Base-by-base conservation (phyloP, 2,888 invertebrate genomes). In the Macrophya alboannulata region DNA sequence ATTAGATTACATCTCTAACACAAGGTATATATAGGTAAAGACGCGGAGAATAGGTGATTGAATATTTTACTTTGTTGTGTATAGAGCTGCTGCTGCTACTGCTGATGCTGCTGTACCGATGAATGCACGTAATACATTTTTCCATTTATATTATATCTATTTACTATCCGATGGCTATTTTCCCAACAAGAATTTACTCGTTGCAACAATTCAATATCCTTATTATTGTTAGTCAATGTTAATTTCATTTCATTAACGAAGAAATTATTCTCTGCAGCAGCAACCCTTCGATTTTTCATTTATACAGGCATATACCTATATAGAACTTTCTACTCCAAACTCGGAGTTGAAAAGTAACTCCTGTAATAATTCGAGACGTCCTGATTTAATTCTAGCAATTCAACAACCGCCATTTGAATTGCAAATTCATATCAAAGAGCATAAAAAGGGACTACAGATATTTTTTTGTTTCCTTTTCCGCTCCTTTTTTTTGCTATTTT, bases 401-500 rank as follows among this genome's bases (percentile, higher is more conserved):
- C 40, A 72, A 72, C 40, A 72, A 72, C 37, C 71, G 37, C n/a
- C n/a, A 43, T 72, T 40, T 72, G 71, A 72, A 72, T 72, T 43
- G 71, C 71, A 72, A 72, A 72, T 72, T 72, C n/a, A 40, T n/a
- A 40, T 72, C 71, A 40, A 72, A 72, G 40, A 72, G 71, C 71
- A n/a, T 72, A 25, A 43, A 72, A 72, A 72, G 21, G 62, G 62
- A 62, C 62, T 25, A 25, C 25, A 72, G 43, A 72, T 31, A 31
- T 31, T 2, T 31, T 31, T 31, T 31, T 31, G 1, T 31, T 31
- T 31, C 3, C 3, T 31, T 31, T 31, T 3, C 3, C 31, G 1
- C 31, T 31, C 31, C 31, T 31, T 31, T 2, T n/a, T 72, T 72
- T 43, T 43, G 40, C 8, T 43, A n/a, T 72, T 21, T 71, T 40